phyloP scores from a whole-genome alignment of 2,113 vertebrate species.

The Coptodon rendalli region DNA sequence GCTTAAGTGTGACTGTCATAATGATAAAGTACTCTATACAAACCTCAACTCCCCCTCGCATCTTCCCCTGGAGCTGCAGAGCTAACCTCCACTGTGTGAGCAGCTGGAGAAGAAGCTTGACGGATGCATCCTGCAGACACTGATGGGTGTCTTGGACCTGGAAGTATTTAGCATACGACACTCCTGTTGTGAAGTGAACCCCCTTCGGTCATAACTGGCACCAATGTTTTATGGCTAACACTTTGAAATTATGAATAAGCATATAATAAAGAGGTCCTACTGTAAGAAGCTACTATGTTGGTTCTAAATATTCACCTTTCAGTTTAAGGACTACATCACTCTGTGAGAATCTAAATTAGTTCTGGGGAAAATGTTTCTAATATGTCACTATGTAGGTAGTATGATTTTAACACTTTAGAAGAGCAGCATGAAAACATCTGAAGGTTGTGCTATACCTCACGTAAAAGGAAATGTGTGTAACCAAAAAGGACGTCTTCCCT shows the following conservation, averaged over 20 bases:
- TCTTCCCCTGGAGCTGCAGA: slow-evolving; percentile 86
- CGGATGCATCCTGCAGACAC: slow-evolving; percentile 90
- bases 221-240: neutral
- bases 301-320: neutral
- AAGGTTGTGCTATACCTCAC: slow-evolving; percentile 69
- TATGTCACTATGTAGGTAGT: neutral
- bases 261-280: neutral
- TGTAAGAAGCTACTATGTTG: neutral
- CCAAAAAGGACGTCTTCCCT: slow-evolving; percentile 95
- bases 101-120: slow-evolving; percentile 92
- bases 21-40: neutral
- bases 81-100: slow-evolving; percentile 95
- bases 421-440: neutral
- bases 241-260: neutral
- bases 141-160: slow-evolving; percentile 91
- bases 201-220: neutral
- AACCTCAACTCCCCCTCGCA: slow-evolving; percentile 82
- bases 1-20: neutral
- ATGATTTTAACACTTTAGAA: neutral
- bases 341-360: neutral
- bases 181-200: neutral
- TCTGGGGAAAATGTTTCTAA: neutral
- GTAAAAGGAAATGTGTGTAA: slow-evolving; percentile 92
- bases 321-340: neutral
- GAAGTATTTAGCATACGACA: neutral